Evolutionary conservation across 2,797 vertebrate genomes (phyloP).

Genomic region (Antennarius maculatus): DNA sequence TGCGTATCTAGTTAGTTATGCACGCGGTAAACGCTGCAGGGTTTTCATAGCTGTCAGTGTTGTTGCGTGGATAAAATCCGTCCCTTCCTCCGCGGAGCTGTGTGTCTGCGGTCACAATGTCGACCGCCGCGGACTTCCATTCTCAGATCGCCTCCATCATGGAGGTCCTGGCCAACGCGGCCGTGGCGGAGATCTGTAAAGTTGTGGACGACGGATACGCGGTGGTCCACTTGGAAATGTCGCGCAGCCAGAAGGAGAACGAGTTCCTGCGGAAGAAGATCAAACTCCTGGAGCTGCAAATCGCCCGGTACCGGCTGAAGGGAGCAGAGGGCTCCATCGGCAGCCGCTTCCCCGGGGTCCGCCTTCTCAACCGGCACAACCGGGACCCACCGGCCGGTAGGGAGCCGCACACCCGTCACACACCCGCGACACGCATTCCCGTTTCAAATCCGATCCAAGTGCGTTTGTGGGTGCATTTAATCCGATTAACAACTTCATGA

Average conservation of each 20-base stretch:
- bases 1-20: neutral
- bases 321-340: slow-evolving; percentile 39
- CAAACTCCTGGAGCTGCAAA: slow-evolving; percentile 76
- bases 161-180: slow-evolving; percentile 81
- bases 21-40: neutral
- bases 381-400: slow-evolving; percentile 46
- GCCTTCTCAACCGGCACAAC: slow-evolving; percentile 44
- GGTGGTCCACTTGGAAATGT: slow-evolving; percentile 76
- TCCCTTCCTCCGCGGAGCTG: no score
- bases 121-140: slow-evolving; percentile 63
- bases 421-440: neutral
- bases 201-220: slow-evolving; percentile 80
- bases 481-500: no score
- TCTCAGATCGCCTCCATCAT: slow-evolving; percentile 81
- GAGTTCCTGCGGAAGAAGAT: slow-evolving; percentile 76
- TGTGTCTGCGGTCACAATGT: slow-evolving; percentile 14
- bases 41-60: accelerated
- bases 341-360: slow-evolving; percentile 53
- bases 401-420: neutral
- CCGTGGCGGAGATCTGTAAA: slow-evolving; percentile 83
- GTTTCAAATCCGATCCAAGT: no score
- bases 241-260: slow-evolving; percentile 79
- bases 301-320: slow-evolving; percentile 63
- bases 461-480: no score
- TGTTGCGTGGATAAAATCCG: neutral